Base-by-base conservation (phyloP, 53 echinoderm and acorn worm species). In the Henricia sp. region DNA sequence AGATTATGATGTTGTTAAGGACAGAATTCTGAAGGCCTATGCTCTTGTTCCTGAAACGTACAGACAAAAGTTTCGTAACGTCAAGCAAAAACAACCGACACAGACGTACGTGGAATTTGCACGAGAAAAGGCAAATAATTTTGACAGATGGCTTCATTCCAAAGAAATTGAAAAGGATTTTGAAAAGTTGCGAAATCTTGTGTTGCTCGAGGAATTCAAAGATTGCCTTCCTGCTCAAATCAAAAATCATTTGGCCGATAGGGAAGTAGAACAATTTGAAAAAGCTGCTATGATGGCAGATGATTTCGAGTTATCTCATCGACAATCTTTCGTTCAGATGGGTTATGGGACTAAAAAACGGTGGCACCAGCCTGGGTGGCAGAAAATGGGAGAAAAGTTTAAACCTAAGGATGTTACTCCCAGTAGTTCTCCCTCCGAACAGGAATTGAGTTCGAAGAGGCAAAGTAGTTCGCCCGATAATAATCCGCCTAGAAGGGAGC, bases 11-110 rank as follows among this genome's bases (percentile, higher is more conserved):
- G 34, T 43, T 44, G 85, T 88, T 13, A 88, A 92, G 39, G 34
- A 75, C 46, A 54, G 30, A 13, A 59, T 88, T 33, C 55, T 92
- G 4, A 84, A 84, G 26, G 88, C 84, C 0, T 92, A 92, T 63
- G 70, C 88, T 52, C 59, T 92, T 35, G 92, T 92, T 37, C 92
- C 92, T 0, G 92, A 92, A 54, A 85, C 92, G 6, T 91, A 91
- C 37, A 38, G 92, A 20, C 88, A 91, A 27, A 87, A 75, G 16
- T 88, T 88, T 52, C 58, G 72, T 29, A 41, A 67, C 14, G 3
- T 23, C 11, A 70, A 74, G 21, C 69, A 90, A 67, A 91, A 76
- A 65, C 63, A 40, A 32, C 50, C 63, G 13, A 46, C 62, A 53
- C 75, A 88, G 42, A 92, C 92, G 13, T 72, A 88, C 71, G 88